Evolutionary conservation across 2,113 vertebrate species (phyloP), one percentile per base, ranked within the genome.

Genomic region (Phalacrocorax brasilianus): DNA sequence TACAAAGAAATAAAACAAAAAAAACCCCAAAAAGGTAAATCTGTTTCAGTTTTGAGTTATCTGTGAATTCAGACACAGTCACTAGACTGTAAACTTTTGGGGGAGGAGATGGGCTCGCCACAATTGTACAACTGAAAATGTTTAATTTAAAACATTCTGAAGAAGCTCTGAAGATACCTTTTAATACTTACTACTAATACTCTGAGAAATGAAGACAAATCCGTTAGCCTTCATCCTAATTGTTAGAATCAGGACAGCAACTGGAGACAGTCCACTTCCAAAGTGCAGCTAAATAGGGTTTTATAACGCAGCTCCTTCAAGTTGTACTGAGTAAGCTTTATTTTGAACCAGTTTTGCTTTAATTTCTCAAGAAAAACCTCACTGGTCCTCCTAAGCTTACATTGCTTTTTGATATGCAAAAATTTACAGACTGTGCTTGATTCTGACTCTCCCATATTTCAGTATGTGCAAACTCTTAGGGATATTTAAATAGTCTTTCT

Each of bases 371-470:
- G 96, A 92, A 97, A 95, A 61, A 89, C 68, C 45, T 88, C 44
- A 66, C 89, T 85, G 89, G 90, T 87, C 74, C 75, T 88, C 70
- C 65, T 18, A 73, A 95, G 92, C 96, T 97, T 75, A 95, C 89
- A 71, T 10, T 94, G 89, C 19, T 96, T 95, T 97, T 89, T 96
- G 95, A 98, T 96, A 97, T 92, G 96, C 92, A 96, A 95, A 97
- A 97, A 95, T 84, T 89, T 96, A 95, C 20, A 96, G 93, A 94
- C 96, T 97, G 95, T 97, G 96, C 97, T 98, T 97, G 97, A 96
- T 93, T 97, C 84, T 95, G 89, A 86, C 71, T 91, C 92, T 97
- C 92, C 93, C 90, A 77, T 93, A 91, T 90, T 97, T 95, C 86
- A 88, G 44, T 79, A 91, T 97, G 94, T 97, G 94, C 96, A 97